A percentile compares a stretch with the other conserved stretches of the same genome.
Conservation (phyloP, 2,888 invertebrate genomes). For the Drosophila atripex region DNA sequence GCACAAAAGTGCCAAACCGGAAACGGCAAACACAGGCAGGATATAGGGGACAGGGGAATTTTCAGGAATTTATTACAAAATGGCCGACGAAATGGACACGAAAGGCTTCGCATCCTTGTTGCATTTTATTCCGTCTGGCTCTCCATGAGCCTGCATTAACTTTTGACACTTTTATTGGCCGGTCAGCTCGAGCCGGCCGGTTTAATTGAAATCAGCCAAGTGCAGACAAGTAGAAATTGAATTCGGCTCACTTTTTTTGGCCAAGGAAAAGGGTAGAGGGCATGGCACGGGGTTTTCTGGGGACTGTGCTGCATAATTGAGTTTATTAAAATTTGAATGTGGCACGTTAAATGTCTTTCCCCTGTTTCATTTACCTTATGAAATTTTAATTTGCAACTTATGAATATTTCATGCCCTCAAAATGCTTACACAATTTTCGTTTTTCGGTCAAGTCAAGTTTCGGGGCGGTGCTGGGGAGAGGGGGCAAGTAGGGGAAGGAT, state of each 20-base stretch:
- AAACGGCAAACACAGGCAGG: conserved; percentile 53
- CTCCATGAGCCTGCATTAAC: conserved; percentile 58
- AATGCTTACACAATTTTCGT: conserved; percentile 48
- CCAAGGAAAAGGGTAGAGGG: conserved; percentile 31
- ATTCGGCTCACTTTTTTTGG: conserved; percentile 20
- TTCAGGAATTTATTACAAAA: conserved; percentile 69
- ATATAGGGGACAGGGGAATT: conserved; percentile 41
- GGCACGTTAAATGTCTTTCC: conserved; percentile 62
- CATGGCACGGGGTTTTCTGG: neutral
- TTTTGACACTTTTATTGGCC: conserved; percentile 68
- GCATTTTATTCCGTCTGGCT: conserved; percentile 44
- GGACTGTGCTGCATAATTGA: conserved; percentile 57
- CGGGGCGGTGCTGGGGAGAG: neutral
- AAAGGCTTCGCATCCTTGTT: conserved; percentile 1
- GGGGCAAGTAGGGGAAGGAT: neutral
- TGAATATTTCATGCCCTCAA: conserved; percentile 51
- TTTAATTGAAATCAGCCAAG: conserved; percentile 52
- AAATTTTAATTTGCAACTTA: conserved; percentile 58
- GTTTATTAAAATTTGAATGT: conserved; percentile 64
- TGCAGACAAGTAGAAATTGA: conserved; percentile 39
- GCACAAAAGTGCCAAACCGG: conserved; percentile 75
- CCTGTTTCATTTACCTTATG: conserved; percentile 61
- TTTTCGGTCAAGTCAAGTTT: conserved; percentile 33
- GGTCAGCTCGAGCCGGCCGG: conserved; percentile 17
- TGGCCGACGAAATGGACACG: conserved; percentile 36